Evolutionary conservation across 2,113 vertebrate genomes (phyloP).

Genomic region (Candoia aspera): DNA sequence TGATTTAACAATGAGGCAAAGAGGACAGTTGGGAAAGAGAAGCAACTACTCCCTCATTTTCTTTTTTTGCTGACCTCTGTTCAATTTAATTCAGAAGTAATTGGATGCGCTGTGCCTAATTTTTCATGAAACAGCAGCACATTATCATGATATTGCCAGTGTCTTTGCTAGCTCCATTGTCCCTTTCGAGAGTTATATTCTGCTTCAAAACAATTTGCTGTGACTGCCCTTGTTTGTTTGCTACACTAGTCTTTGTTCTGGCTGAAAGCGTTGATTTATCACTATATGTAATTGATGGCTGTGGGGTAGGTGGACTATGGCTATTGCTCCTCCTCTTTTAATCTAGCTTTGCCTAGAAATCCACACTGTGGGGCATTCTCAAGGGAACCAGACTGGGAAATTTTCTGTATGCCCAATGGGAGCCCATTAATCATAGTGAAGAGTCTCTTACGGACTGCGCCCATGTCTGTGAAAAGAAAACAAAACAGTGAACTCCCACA

Average conservation of each 20-base stretch:
- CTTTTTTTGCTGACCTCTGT: conserved; percentile 64
- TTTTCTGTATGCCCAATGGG: conserved; percentile 80
- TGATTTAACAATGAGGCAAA: neutral
- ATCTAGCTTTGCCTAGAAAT: conserved; percentile 83
- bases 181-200: conserved; percentile 77
- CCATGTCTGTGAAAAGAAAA: conserved; percentile 77
- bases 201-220: conserved; percentile 77
- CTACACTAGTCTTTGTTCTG: conserved; percentile 78
- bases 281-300: conserved; percentile 81
- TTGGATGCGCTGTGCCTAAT: conserved; percentile 77
- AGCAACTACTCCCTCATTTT: conserved; percentile 14
- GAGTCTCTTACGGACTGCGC: conserved; percentile 71
- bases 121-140: conserved; percentile 78
- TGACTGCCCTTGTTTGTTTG: conserved; percentile 81
- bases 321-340: conserved; percentile 82
- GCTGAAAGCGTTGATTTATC: conserved; percentile 84
- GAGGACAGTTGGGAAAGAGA: neutral
- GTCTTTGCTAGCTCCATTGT: conserved; percentile 75
- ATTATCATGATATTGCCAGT: conserved; percentile 76
- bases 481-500: conserved; percentile 79
- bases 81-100: conserved; percentile 67
- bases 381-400: conserved; percentile 81
- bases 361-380: conserved; percentile 77
- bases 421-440: conserved; percentile 81
- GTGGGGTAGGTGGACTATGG: conserved; percentile 76